Evolutionary conservation across 2,888 invertebrate genomes (phyloP), one percentile per base, ranked within the genome.

Genomic region (Yponomeuta cagnagella): DNA sequence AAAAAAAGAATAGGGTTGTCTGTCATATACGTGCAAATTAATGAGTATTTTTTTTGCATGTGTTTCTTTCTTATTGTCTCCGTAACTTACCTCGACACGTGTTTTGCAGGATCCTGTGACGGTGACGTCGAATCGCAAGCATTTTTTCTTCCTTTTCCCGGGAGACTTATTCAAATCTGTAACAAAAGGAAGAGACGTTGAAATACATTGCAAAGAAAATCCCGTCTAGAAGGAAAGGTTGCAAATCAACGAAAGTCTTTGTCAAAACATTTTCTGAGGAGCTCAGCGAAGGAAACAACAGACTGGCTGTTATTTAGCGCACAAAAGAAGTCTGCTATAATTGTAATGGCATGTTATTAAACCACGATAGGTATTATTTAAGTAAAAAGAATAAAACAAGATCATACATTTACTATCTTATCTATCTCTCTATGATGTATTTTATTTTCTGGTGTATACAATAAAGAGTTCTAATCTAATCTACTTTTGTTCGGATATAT

Each of bases 141-240:
- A 58, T 66, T 37, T 65, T 70, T 48, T 15, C 15, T 15, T 15
- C 15, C 15, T 58, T 58, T 58, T 12, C 52, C 15, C 9, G 33
- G n/a, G 70, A 30, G 48, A 23, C 15, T 48, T 65, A 78, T 76
- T 76, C 74, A 71, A 78, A 83, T 82, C 89, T 89, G 88, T 76
- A 89, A 89, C 88, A 88, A 89, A 80, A 77, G 76, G 81, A 71
- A 79, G 77, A 70, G 30, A 65, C 30, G 31, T 65, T 65, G 33
- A 58, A 58, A 58, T 58, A 58, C 52, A 58, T 9, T 58, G 52
- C 9, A 58, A 58, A 58, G 52, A 58, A 58, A 58, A 58, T 58
- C 52, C 15, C 52, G 52, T 43, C 43, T 43, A 43, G 43, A 43
- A 58, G 52, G 52, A 58, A 58, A 58, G 52, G 15, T 43, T 15